phyloP scores from a whole-genome alignment of 2,797 vertebrate species.

The Mormyrus proboscirostris region DNA sequence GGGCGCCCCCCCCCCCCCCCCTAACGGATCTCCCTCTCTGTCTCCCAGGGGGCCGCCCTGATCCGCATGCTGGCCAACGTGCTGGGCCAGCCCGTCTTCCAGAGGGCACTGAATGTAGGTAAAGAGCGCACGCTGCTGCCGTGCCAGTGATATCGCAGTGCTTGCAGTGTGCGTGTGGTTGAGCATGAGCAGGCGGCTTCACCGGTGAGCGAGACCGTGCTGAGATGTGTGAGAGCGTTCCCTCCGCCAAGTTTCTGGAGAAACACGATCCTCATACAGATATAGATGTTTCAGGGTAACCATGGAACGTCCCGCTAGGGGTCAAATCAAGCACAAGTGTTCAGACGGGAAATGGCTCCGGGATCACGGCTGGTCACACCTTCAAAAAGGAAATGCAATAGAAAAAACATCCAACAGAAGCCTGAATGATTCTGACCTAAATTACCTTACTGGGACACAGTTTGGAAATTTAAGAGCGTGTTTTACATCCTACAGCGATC shows the following conservation, averaged over 20 bases:
- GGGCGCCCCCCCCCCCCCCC: neutral
- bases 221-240: neutral
- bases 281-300: neutral
- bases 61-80: conserved; percentile 97
- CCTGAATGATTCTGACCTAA: neutral
- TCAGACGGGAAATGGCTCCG: neutral
- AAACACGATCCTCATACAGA: neutral
- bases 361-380: neutral
- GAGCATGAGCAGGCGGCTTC: neutral
- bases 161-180: neutral
- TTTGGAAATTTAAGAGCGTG: neutral
- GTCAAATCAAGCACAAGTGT: neutral
- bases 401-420: neutral
- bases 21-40: neutral
- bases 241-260: neutral
- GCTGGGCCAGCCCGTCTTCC: conserved; percentile 90
- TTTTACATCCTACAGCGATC: neutral
- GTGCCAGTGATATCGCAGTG: neutral
- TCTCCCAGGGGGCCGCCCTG: conserved; percentile 81
- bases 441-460: conserved; percentile 3
- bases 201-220: neutral
- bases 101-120: conserved; percentile 92
- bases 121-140: neutral
- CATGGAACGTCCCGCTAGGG: neutral
- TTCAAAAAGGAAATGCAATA: neutral